These are phyloP conservation scores for Melanotaenia trifasciata DNA, from an alignment of 2,797 vertebrate genomes.

Conservation along the genomic window DNA sequence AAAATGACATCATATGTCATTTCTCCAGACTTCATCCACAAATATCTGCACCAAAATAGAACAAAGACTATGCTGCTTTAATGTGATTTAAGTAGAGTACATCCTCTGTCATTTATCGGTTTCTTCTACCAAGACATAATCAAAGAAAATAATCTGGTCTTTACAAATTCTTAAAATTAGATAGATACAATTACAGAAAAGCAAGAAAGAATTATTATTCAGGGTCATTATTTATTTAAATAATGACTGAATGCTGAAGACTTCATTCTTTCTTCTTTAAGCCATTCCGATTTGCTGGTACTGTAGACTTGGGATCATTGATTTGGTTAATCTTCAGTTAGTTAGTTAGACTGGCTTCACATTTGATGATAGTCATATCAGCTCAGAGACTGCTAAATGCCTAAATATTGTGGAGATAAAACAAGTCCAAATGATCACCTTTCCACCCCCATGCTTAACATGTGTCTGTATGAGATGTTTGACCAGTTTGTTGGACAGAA, in stretches of 20 bases:
- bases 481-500: too few relatives aligned
- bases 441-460: background rate
- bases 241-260: too few relatives aligned
- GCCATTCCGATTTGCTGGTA: background rate
- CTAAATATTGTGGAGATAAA: background rate
- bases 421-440: background rate
- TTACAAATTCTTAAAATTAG: too few relatives aligned
- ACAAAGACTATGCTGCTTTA: conserved; percentile 6
- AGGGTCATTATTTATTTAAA: too few relatives aligned
- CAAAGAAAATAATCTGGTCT: background rate
- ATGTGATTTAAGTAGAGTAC: background rate
- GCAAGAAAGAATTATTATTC: too few relatives aligned
- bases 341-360: background rate
- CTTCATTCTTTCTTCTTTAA: background rate
- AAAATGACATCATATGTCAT: conserved; percentile 24
- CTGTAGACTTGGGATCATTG: background rate
- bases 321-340: too few relatives aligned
- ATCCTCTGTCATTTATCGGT: background rate
- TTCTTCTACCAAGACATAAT: background rate
- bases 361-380: background rate
- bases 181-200: too few relatives aligned
- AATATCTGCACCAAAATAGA: conserved; percentile 13
- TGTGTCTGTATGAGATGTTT: background rate
- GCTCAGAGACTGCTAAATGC: background rate
- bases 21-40: conserved; percentile 18